These are phyloP conservation scores for Leptarthrus brevirostris DNA, from an alignment of 2,888 invertebrate species.

Conservation along the genomic window DNA sequence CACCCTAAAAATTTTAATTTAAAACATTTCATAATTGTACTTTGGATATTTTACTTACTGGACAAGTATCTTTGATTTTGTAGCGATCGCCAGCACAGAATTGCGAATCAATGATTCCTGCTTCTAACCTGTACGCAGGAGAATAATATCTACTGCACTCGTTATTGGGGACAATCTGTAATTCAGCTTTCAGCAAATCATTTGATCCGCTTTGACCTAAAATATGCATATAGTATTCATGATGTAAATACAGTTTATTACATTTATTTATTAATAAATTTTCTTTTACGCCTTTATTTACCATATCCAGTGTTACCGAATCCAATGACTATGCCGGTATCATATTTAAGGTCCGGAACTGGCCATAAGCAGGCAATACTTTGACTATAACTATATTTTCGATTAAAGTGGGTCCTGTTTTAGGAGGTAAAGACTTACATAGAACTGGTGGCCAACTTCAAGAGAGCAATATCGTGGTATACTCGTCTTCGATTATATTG, in stretches of 20 bases:
- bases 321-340: neutral
- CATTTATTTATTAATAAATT: no score
- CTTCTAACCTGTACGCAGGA: neutral
- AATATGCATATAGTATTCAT: neutral
- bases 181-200: neutral
- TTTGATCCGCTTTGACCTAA: neutral
- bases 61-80: constrained; percentile 32
- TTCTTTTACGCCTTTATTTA: neutral
- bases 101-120: constrained; percentile 12
- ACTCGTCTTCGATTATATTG: neutral
- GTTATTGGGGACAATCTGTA: neutral
- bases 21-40: neutral
- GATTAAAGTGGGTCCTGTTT: neutral
- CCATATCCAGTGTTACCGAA: neutral
- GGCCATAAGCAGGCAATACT: neutral
- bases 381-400: neutral
- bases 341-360: no score
- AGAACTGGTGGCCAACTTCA: neutral
- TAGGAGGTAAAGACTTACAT: neutral
- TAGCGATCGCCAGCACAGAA: constrained; percentile 45
- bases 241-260: no score
- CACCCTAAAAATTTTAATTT: constrained; percentile 24
- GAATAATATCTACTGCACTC: neutral
- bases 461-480: neutral
- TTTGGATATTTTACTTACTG: neutral